phyloP scores from a whole-genome alignment of 2,113 vertebrate species.

The Saiga tatarica region DNA sequence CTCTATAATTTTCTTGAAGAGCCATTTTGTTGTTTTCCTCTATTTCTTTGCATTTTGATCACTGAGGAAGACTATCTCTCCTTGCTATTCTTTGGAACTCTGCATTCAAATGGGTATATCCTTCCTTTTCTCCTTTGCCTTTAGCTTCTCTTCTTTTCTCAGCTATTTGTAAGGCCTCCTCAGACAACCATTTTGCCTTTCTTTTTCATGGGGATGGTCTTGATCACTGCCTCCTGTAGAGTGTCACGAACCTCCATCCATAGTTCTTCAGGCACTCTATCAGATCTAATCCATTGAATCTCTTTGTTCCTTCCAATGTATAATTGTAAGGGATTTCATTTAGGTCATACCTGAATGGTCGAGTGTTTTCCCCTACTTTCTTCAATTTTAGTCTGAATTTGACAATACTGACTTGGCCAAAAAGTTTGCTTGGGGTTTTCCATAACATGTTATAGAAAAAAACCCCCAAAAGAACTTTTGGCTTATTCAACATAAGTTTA shows the following conservation, averaged over 20 bases:
- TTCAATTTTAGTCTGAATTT: background rate
- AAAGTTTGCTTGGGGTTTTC: background rate
- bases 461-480: background rate
- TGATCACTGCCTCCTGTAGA: background rate
- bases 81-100: background rate
- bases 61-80: background rate
- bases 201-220: background rate
- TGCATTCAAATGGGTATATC: background rate
- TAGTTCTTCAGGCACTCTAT: background rate
- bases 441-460: background rate
- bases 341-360: background rate
- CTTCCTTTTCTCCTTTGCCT: background rate
- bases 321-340: background rate
- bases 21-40: background rate
- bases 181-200: background rate
- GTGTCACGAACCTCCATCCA: rapidly evolving
- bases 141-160: background rate
- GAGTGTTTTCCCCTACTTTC: background rate
- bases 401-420: background rate
- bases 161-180: background rate
- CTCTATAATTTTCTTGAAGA: background rate
- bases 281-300: background rate
- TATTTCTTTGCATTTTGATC: background rate
- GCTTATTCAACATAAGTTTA: background rate
- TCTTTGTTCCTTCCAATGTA: background rate